A percentile compares a stretch with the other conserved stretches of the same genome.
These are phyloP conservation scores for Myzus persicae DNA, from an alignment of 1,140 invertebrate genomes.

Conservation along the genomic window DNA sequence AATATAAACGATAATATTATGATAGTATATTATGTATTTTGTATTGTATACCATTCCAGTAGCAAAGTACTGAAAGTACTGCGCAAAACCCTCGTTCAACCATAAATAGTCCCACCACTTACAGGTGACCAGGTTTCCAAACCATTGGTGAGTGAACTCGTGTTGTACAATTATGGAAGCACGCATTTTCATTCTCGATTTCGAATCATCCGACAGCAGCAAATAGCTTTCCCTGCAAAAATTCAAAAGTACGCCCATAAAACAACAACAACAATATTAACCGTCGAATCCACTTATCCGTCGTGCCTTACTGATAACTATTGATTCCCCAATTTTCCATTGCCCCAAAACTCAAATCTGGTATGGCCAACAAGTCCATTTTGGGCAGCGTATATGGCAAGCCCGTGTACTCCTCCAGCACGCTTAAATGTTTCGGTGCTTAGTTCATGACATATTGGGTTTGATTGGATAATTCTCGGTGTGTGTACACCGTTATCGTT, in stretches of 20 bases:
- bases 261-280: too few relatives aligned
- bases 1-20: too few relatives aligned
- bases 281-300: too few relatives aligned
- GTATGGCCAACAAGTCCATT: too few relatives aligned
- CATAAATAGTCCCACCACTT: constrained; percentile 67
- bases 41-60: too few relatives aligned
- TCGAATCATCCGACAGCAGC: not conserved
- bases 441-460: constrained; percentile 64
- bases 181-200: constrained; percentile 62
- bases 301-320: too few relatives aligned
- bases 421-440: constrained; percentile 62
- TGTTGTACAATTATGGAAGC: constrained; percentile 67
- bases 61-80: constrained; percentile 64
- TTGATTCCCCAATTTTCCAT: too few relatives aligned
- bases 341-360: too few relatives aligned
- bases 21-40: too few relatives aligned
- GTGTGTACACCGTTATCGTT: constrained; percentile 73
- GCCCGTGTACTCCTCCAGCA: too few relatives aligned
- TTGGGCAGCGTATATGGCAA: too few relatives aligned
- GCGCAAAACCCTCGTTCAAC: constrained; percentile 70
- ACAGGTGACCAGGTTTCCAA: constrained; percentile 67
- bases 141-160: constrained; percentile 68
- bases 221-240: constrained; percentile 33
- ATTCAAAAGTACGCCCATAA: too few relatives aligned
- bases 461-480: constrained; percentile 70